Conservation (phyloP, 2,797 vertebrate species). For the Salarias fasciatus region DNA sequence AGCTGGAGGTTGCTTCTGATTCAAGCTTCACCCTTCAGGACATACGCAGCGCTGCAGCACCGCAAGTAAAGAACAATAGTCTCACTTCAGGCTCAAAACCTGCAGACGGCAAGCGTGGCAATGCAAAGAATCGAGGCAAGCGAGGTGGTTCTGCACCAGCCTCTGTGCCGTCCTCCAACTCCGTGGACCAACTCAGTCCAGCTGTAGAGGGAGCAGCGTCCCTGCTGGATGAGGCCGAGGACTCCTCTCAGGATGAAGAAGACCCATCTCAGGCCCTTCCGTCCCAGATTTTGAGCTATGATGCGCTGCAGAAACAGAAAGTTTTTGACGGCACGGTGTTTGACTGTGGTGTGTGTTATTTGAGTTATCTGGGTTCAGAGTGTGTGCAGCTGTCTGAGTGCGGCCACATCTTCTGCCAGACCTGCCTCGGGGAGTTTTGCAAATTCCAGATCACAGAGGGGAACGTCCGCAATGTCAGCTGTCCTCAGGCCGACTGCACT, state of each 20-base stretch:
- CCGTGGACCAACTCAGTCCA: background rate
- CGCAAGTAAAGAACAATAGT: too few species aligned
- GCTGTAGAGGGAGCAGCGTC: conserved; percentile 12
- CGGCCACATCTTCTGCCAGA: conserved; percentile 87
- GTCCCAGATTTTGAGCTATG: conserved; percentile 86
- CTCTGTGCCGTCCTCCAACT: too few species aligned
- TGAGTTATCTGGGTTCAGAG: background rate
- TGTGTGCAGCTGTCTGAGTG: conserved; percentile 63
- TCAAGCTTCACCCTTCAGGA: too few species aligned
- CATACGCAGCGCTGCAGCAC: too few species aligned
- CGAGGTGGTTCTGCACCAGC: too few species aligned
- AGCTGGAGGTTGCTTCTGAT: conserved; percentile 80
- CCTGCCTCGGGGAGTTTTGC: conserved; percentile 87
- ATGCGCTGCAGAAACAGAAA: conserved; percentile 83
- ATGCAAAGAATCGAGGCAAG: too few species aligned
- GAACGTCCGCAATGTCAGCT: conserved; percentile 85
- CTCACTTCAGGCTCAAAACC: too few species aligned
- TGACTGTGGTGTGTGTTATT: conserved; percentile 81
- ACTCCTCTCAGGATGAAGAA: background rate
- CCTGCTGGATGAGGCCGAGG: conserved; percentile 37
- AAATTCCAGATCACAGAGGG: conserved; percentile 89
- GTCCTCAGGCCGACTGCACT: conserved; percentile 85
- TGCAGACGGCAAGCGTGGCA: too few species aligned
- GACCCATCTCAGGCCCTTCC: conserved; percentile 69
- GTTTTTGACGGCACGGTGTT: conserved; percentile 81